These are phyloP conservation scores for Tipula lateralis DNA, from an alignment of 2,888 invertebrate species.

Conservation along the genomic window DNA sequence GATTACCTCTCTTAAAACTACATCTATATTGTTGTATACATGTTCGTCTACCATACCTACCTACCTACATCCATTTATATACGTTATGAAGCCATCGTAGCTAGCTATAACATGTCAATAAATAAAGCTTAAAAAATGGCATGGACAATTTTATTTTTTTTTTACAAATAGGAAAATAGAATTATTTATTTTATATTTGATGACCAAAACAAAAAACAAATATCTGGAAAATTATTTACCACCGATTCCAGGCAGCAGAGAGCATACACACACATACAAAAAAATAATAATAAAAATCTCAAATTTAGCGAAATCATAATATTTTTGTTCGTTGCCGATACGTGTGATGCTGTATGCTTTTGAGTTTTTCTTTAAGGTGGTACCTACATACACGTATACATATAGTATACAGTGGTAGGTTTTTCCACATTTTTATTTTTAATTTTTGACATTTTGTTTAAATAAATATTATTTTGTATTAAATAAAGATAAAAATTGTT, in stretches of 20 bases:
- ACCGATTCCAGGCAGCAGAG: background rate
- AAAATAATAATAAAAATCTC: background rate
- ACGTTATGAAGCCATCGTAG: constrained; percentile 4
- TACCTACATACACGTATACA: too few relatives aligned
- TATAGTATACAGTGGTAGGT: background rate
- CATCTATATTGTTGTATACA: background rate
- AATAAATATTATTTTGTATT: constrained; percentile 13
- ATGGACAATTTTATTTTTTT: background rate
- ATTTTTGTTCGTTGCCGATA: constrained; percentile 24
- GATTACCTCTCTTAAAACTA: background rate
- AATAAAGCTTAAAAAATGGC: constrained; percentile 4
- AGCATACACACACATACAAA: background rate
- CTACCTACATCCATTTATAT: background rate
- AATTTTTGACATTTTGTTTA: background rate
- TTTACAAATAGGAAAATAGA: background rate
- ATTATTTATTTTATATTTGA: background rate
- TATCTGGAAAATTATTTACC: background rate
- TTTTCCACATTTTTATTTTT: background rate
- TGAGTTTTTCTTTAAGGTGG: background rate
- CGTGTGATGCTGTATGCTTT: constrained; percentile 14
- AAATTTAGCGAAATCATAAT: constrained; percentile 19
- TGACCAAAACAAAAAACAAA: background rate
- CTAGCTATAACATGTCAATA: constrained; percentile 13
- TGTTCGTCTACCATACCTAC: too few relatives aligned
- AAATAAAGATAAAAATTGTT: constrained; percentile 19